phyloP scores from a whole-genome alignment of 2,797 vertebrate genomes.

The Tokudaia tokunoshimensis region DNA sequence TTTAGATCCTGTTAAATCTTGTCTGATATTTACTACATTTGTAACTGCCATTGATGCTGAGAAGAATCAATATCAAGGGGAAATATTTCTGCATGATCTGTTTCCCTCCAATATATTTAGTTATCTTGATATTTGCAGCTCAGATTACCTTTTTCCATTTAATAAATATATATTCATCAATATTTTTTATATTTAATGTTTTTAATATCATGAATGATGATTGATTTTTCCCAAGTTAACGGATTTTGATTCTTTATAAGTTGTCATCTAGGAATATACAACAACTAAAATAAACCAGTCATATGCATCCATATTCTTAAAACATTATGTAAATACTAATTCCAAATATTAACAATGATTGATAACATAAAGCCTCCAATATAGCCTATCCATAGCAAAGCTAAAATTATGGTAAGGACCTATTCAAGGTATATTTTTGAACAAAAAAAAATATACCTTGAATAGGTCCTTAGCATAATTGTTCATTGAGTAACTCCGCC shows the following conservation, averaged over 20 bases:
- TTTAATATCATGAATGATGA: slow-evolving; percentile 52
- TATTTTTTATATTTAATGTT: slow-evolving; percentile 44
- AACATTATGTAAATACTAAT: not conserved
- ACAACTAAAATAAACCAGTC: not conserved
- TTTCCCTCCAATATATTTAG: slow-evolving; percentile 57
- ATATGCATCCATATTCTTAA: not conserved
- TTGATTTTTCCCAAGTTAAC: slow-evolving; percentile 33
- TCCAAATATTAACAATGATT: not conserved
- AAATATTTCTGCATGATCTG: slow-evolving; percentile 67
- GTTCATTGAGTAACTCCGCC: too few species aligned
- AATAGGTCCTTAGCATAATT: too few species aligned
- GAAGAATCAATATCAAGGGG: slow-evolving; percentile 46
- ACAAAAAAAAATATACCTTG: too few species aligned
- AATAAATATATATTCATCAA: slow-evolving; percentile 46
- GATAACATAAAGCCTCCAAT: not conserved
- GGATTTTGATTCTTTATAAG: slow-evolving; percentile 22
- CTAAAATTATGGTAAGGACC: not conserved
- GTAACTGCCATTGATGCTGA: slow-evolving; percentile 70
- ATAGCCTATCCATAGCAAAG: not conserved
- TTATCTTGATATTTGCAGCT: slow-evolving; percentile 62
- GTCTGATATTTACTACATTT: slow-evolving; percentile 66
- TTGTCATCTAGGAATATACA: not conserved
- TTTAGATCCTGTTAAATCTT: slow-evolving; percentile 73
- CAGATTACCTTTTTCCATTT: slow-evolving; percentile 62
- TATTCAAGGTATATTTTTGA: not conserved